phyloP scores from a whole-genome alignment of 2,113 vertebrate species.

The Cathartes aura region DNA sequence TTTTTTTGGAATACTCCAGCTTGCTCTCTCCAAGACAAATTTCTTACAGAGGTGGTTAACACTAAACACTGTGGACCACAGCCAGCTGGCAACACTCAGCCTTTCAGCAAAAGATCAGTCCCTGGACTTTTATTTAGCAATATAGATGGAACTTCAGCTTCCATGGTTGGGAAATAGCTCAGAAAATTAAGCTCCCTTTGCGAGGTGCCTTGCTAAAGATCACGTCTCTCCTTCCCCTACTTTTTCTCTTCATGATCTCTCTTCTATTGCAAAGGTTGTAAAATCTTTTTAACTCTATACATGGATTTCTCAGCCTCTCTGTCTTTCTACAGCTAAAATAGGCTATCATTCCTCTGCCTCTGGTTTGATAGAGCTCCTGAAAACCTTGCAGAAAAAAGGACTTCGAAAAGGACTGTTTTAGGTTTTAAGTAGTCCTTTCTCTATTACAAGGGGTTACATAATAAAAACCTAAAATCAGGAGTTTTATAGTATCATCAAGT shows the following conservation, averaged over 20 bases:
- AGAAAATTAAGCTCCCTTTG: slow-evolving; percentile 3
- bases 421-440: not conserved
- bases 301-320: not conserved
- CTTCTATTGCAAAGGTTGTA: not conserved
- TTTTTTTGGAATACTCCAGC: not conserved
- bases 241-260: not conserved
- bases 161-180: not conserved
- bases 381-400: not conserved
- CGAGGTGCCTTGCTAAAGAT: not conserved
- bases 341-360: not conserved
- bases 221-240: not conserved
- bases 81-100: slow-evolving; percentile 13
- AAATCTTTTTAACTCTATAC: not conserved
- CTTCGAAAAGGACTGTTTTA: not conserved
- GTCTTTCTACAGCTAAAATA: not conserved
- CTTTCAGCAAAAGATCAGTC: slow-evolving; percentile 28
- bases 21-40: slow-evolving; percentile 41
- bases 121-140: not conserved
- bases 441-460: not conserved
- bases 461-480: not conserved
- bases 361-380: not conserved
- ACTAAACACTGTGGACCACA: not conserved
- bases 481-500: not conserved
- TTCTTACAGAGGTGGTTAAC: not conserved
- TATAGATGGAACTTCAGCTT: slow-evolving; percentile 5